Conservation (phyloP, 1,140 invertebrate genomes). For the Eumaeus atala region DNA sequence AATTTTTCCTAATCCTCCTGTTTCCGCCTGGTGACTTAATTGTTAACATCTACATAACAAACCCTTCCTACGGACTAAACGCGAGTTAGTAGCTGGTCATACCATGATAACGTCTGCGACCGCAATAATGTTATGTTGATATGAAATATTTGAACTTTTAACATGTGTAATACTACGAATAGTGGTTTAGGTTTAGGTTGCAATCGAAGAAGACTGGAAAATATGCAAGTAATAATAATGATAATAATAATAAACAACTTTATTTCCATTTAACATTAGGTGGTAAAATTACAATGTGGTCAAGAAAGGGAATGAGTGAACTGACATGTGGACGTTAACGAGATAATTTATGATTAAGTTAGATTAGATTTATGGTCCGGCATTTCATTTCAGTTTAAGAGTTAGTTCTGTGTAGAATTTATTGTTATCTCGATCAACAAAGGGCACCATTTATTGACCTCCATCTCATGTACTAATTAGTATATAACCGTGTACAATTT, state of each 20-base stretch:
- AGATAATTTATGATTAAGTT: conserved; percentile 1
- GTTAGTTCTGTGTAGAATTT: conserved; percentile 1
- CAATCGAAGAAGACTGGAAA: conserved; percentile 9
- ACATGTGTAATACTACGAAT: background rate
- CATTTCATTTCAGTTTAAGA: background rate
- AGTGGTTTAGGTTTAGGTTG: conserved; percentile 1
- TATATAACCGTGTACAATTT: too few species aligned
- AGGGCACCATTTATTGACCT: background rate
- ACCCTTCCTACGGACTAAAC: too few species aligned
- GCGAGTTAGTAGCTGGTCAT: too few species aligned
- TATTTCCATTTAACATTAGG: too few species aligned
- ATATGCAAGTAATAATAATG: background rate
- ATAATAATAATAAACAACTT: too few species aligned
- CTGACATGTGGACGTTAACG: conserved; percentile 1
- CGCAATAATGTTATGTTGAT: background rate
- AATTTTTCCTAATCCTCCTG: too few species aligned
- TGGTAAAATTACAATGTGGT: too few species aligned
- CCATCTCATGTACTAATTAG: too few species aligned
- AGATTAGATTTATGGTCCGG: conserved; percentile 1
- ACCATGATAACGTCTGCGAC: too few species aligned
- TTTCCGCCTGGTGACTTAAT: too few species aligned
- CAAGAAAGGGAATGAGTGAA: conserved; percentile 6
- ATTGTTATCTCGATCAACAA: background rate
- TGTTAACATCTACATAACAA: too few species aligned
- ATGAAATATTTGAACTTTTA: background rate